Percentiles rank a stretch among this genome's conserved stretches.
These are phyloP conservation scores for Cotesia typhae DNA, from an alignment of 1,140 invertebrate species.

Conservation along the genomic window DNA sequence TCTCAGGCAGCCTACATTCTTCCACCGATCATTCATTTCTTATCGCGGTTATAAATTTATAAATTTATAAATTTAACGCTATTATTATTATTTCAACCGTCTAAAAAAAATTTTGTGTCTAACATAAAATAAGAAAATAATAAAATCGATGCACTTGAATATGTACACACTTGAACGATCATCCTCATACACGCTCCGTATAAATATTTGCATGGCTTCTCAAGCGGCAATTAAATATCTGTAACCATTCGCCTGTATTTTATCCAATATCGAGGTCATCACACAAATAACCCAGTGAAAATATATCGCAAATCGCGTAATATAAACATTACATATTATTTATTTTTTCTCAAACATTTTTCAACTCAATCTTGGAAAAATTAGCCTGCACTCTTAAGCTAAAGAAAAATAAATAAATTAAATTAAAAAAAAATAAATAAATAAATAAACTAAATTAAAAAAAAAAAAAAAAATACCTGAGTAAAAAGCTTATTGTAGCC, in stretches of 20 bases:
- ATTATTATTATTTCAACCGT: no score
- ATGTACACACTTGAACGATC: background rate
- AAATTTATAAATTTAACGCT: no score
- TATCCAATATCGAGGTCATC: constrained; percentile 24
- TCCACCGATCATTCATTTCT: no score
- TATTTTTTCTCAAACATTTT: background rate
- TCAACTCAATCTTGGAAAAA: no score
- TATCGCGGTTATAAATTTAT: no score
- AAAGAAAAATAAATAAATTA: background rate
- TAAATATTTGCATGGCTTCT: constrained; percentile 12
- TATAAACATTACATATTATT: background rate
- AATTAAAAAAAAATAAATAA: constrained; percentile 1
- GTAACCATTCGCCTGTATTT: constrained; percentile 8
- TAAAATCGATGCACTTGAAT: background rate
- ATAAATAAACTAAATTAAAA: constrained; percentile 52
- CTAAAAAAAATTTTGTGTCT: no score
- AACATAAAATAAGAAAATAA: no score
- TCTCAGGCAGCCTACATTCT: background rate
- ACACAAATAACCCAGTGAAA: background rate
- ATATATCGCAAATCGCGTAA: background rate
- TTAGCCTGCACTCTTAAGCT: no score
- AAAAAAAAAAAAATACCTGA: constrained; percentile 70
- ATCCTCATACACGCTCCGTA: background rate
- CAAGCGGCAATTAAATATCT: constrained; percentile 11
- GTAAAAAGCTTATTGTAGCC: constrained; percentile 91